Evolutionary conservation across 2,113 vertebrate species (phyloP), one percentile per base, ranked within the genome.

Genomic region (Limanda limanda): DNA sequence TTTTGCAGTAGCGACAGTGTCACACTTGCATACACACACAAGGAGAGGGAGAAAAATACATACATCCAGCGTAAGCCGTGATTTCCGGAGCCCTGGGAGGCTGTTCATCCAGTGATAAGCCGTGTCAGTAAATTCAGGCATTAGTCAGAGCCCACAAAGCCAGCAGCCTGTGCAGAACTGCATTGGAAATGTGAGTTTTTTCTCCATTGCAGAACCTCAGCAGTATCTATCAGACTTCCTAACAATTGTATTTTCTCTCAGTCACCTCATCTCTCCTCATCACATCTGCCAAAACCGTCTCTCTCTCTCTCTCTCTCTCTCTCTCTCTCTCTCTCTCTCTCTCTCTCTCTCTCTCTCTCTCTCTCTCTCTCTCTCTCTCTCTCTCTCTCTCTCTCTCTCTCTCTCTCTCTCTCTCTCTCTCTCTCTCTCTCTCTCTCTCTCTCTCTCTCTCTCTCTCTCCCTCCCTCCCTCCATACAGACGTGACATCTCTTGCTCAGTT

Each of bases 121-220:
- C 57, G 18, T 68, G 78, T 81, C 65, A 72, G 59, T 65, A 73
- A 81, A 74, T 85, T 71, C 67, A 81, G 59, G 75, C 54, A 48
- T 84, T 86, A 85, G 73, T 80, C 83, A 80, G 79, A 87, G 75
- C 71, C 68, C 58, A 66, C 37, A 73, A 70, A 84, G 68, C 18
- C 74, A 79, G 70, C 68, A 86, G 79, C 59, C 71, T 86, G 58
- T 79, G 78, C 59, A 78, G 37, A 54, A 56, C 54, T 47, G 75
- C 51, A 70, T 70, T 42, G 27, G 15, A 74, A 61, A 78, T 82
- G n/a, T 57, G 37, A 18, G 15, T 76, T 81, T 81, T 81, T 24
- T 62, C 13, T 63, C 55, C 64, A 63, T 71, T 75, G 67, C 51
- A 42, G 48, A 80, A 70, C 70, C 18, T 77, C 62, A 63, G 57